Conservation (phyloP, 2,797 vertebrate species). For the Pristis pectinata region DNA sequence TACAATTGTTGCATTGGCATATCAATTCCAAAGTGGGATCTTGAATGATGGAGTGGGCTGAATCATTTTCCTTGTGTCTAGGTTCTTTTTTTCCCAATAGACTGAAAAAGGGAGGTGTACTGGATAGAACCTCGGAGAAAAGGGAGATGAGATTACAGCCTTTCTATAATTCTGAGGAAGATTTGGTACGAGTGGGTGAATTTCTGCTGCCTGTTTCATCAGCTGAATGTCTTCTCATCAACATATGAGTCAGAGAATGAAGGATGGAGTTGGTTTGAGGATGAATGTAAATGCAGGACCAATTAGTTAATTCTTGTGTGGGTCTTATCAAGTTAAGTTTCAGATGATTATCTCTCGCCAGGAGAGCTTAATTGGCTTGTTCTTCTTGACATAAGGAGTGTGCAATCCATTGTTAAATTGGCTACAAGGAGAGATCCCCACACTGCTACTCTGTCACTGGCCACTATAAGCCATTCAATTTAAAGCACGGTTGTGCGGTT, state of each 20-base stretch:
- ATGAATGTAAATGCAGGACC: not conserved
- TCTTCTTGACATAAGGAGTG: not conserved
- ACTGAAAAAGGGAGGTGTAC: not conserved
- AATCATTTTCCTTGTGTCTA: not conserved
- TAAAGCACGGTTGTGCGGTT: not conserved
- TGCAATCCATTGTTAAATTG: not conserved
- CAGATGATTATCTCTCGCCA: not conserved
- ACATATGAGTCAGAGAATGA: not conserved
- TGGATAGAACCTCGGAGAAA: not conserved
- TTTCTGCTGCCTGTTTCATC: not conserved
- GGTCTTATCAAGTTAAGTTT: not conserved
- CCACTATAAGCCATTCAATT: constrained; percentile 4
- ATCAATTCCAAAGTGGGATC: not conserved
- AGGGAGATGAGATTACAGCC: not conserved
- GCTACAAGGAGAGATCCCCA: not conserved
- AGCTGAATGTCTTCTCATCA: not conserved
- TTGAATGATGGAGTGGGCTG: not conserved
- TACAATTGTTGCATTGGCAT: not conserved
- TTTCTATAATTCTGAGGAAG: not conserved
- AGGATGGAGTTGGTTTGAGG: constrained; percentile 9
- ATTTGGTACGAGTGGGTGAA: not conserved
- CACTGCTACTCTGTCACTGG: not conserved
- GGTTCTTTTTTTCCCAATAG: not conserved
- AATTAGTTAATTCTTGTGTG: constrained; percentile 1
- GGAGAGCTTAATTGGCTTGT: constrained; percentile 16